phyloP scores from a whole-genome alignment of 2,113 vertebrate species.

The Anoura caudifer region DNA sequence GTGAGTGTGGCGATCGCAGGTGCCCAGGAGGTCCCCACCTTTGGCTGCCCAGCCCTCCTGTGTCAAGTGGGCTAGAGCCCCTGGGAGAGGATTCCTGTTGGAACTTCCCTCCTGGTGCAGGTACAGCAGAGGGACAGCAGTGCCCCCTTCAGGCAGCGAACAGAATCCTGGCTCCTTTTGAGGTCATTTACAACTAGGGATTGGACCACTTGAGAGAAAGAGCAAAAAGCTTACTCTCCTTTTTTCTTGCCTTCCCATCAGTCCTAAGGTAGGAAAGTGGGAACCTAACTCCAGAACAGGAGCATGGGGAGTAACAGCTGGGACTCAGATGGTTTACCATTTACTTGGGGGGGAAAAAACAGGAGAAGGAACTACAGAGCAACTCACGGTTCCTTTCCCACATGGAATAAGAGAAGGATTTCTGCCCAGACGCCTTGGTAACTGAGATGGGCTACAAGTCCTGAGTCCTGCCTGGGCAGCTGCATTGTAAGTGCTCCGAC shows the following conservation, averaged over 20 bases:
- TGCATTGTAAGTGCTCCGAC: background rate
- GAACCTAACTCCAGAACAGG: background rate
- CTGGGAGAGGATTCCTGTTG: background rate
- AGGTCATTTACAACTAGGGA: background rate
- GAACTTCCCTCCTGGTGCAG: background rate
- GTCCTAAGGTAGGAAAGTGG: background rate
- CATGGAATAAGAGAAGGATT: background rate
- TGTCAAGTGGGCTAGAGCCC: background rate
- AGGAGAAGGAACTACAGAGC: background rate
- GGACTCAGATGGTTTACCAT: background rate
- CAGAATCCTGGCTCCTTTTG: background rate
- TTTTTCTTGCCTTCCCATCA: background rate
- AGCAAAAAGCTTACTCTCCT: background rate
- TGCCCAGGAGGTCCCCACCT: background rate
- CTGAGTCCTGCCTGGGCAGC: background rate
- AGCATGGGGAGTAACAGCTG: background rate
- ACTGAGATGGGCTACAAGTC: background rate
- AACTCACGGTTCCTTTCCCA: background rate
- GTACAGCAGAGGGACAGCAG: background rate
- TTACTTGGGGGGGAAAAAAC: background rate
- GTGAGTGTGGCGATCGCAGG: background rate
- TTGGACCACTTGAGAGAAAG: background rate
- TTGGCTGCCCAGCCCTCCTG: accelerated
- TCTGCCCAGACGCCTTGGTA: background rate
- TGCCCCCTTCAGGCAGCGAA: background rate